Base-by-base conservation (phyloP, 2,888 invertebrate genomes). In the Eumerus sabulonum region DNA sequence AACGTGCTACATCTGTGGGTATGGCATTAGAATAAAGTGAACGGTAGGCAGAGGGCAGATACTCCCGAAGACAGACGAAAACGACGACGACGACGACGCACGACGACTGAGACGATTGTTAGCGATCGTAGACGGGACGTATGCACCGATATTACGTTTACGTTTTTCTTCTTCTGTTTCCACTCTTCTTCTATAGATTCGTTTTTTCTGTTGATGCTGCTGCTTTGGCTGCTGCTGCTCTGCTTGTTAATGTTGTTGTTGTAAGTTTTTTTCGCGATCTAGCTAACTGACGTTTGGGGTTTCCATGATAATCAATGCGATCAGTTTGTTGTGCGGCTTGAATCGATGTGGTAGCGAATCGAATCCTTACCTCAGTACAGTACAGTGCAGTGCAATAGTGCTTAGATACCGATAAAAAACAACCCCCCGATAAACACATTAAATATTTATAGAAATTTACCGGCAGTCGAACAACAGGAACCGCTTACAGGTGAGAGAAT, bases 291-390 rank as follows among this genome's bases (percentile, higher is more conserved):
- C 73, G 68, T 74, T 79, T 79, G 59, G 60, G 59, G 63, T 59
- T 47, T 63, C 54, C 59, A 64, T 57, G 57, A 64, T 64, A 79
- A 79, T 79, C 79, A 79, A 79, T 79, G 79, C 60, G 79, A 79
- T 79, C 79, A 79, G 79, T 79, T 79, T 74, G 79, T 74, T 73
- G 79, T 70, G 74, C 79, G 79, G 74, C 74, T 79, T 79, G 74
- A 79, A 74, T 74, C 79, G 79, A 74, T 74, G 79, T 70, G 74
- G 79, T 79, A 74, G 79, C 68, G 40, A 74, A 64, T 56, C 19
- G 64, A 64, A 60, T 74, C 74, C 74, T 64, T 68, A 47, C 47
- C 50, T 60, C 13, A 45, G 27, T 27, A 7, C 27, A 27, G 27
- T 27, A 7, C 27, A 27, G 27, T 27, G 27, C 27, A 27, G 27